Evolutionary conservation across 2,113 vertebrate species (phyloP).

Genomic region (Elachura formosa): DNA sequence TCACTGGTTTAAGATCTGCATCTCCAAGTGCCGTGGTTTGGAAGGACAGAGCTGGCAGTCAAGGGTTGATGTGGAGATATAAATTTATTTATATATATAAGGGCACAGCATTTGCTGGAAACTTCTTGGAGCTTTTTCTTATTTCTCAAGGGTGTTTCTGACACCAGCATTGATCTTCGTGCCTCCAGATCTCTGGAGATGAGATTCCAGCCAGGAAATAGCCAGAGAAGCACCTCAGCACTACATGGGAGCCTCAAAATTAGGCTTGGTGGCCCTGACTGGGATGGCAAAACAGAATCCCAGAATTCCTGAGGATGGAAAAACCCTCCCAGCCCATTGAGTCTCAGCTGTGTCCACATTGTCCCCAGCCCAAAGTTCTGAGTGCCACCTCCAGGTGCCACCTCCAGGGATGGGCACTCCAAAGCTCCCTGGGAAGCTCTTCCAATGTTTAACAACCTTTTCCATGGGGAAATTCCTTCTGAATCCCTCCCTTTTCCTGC

Average conservation of each 20-base stretch:
- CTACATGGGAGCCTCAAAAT: background rate
- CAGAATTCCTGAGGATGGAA: background rate
- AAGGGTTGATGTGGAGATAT: background rate
- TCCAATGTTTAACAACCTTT: rapidly evolving
- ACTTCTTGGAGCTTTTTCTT: background rate
- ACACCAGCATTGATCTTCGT: background rate
- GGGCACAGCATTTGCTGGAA: background rate
- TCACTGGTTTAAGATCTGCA: background rate
- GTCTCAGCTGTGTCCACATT: background rate
- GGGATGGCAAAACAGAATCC: background rate
- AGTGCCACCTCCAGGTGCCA: background rate
- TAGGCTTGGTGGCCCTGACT: background rate
- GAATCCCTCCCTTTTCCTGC: background rate
- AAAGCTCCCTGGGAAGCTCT: background rate
- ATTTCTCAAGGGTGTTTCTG: background rate
- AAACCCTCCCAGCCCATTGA: rapidly evolving
- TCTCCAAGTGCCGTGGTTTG: background rate
- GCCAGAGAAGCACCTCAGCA: background rate
- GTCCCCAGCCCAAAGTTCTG: background rate
- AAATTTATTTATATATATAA: background rate
- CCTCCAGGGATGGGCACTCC: background rate
- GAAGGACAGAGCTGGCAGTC: background rate
- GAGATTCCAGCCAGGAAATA: background rate
- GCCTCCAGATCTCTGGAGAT: background rate
- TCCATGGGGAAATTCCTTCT: background rate